phyloP scores from a whole-genome alignment of 2,113 vertebrate species.

The Lycaon pictus region DNA sequence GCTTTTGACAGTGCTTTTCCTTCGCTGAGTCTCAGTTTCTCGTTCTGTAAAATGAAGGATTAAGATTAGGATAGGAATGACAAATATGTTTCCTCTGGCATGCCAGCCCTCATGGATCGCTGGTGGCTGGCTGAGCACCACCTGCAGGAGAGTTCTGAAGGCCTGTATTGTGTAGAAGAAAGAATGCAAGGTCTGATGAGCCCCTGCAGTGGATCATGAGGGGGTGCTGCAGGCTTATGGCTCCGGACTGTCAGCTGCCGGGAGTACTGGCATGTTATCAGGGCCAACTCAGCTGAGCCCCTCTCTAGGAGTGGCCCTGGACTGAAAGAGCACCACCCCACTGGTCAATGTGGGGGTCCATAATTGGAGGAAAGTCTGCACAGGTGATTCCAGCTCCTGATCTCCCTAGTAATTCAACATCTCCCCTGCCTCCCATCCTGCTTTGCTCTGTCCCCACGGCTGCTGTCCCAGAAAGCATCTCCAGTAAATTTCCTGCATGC shows the following conservation, averaged over 20 bases:
- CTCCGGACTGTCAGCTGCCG: neutral
- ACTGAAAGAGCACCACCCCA: neutral
- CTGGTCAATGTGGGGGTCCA: neutral
- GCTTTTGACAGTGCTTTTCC: neutral
- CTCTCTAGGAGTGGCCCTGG: neutral
- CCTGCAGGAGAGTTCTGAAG: neutral
- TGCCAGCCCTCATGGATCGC: too few species aligned
- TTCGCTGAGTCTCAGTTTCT: neutral
- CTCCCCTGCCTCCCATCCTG: neutral
- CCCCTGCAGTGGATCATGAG: neutral
- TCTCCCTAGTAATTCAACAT: neutral
- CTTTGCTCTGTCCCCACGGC: neutral
- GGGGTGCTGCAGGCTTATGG: accelerated
- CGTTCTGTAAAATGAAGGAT: neutral
- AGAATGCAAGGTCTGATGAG: neutral
- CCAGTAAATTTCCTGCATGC: neutral
- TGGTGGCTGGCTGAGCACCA: neutral
- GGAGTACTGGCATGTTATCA: neutral
- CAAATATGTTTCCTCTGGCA: neutral
- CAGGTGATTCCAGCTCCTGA: neutral
- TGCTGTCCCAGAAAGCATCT: neutral
- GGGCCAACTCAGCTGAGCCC: neutral
- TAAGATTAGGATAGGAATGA: neutral
- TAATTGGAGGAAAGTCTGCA: neutral
- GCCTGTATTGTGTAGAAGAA: neutral